Conservation (phyloP, 2,113 vertebrate genomes). For the Petaurus breviceps region DNA sequence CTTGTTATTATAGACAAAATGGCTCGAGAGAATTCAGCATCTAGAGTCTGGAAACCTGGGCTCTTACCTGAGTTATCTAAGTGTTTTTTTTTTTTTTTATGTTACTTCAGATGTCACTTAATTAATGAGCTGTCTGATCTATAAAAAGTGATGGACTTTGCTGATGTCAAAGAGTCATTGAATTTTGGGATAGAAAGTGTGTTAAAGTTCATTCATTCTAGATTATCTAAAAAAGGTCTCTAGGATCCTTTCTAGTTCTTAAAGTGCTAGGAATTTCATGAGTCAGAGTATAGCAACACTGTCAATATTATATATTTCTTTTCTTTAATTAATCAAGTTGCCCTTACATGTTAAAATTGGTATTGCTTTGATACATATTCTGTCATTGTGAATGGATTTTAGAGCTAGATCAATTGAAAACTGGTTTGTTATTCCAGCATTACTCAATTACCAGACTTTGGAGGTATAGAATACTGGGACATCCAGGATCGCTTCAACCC, state of each 20-base stretch:
- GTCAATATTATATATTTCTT: not conserved
- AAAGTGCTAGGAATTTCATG: not conserved
- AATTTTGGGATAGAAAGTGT: not conserved
- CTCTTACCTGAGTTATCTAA: not conserved
- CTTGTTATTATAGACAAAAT: not conserved
- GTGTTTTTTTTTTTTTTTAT: not conserved
- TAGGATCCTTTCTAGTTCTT: not conserved
- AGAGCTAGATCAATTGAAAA: not conserved
- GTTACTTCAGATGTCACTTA: not conserved
- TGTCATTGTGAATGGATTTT: not conserved
- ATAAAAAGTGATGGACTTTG: not conserved
- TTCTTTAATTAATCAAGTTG: not conserved
- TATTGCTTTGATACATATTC: not conserved
- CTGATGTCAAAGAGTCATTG: not conserved
- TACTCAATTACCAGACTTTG: not conserved
- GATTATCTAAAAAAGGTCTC: not conserved
- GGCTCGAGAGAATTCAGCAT: not conserved
- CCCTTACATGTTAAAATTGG: conserved; percentile 11
- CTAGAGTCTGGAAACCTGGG: not conserved
- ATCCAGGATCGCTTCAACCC: not conserved
- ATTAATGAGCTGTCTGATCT: not conserved
- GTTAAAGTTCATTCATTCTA: not conserved
- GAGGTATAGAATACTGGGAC: not conserved
- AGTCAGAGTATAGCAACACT: not conserved
- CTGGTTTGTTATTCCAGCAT: not conserved